These are phyloP conservation scores for Elephas maximus DNA, from an alignment of 2,113 vertebrate genomes.

Conservation along the genomic window DNA sequence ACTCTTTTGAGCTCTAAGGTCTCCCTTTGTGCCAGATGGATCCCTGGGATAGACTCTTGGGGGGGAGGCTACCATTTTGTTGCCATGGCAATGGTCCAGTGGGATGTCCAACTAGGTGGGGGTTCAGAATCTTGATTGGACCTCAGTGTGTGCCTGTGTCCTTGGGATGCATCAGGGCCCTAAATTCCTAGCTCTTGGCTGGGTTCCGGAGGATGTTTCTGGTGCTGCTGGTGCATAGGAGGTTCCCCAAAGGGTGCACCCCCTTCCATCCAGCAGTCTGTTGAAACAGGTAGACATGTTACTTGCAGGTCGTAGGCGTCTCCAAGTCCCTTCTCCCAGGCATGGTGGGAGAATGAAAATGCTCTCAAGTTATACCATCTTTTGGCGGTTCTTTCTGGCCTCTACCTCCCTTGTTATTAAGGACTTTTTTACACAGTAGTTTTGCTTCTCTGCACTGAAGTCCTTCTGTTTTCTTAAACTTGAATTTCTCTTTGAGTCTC, in stretches of 20 bases:
- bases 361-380: neutral
- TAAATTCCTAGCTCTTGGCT: neutral
- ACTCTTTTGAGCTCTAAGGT: neutral
- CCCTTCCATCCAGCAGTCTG: neutral
- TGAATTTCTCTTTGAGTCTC: neutral
- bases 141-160: neutral
- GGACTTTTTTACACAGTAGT: neutral
- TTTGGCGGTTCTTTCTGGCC: constrained; percentile 5
- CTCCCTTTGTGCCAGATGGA: constrained; percentile 73
- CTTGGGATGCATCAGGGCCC: neutral
- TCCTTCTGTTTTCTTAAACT: constrained; percentile 46
- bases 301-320: neutral
- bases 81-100: constrained; percentile 57
- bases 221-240: neutral
- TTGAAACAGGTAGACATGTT: constrained; percentile 38
- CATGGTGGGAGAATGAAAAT: neutral
- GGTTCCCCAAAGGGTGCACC: neutral
- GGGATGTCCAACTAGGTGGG: constrained; percentile 51
- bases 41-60: constrained; percentile 70
- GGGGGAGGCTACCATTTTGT: constrained; percentile 55
- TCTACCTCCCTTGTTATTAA: neutral
- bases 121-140: neutral
- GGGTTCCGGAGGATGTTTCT: neutral
- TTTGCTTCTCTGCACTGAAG: constrained; percentile 39
- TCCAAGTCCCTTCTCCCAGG: neutral